phyloP scores from a whole-genome alignment of 2,113 vertebrate species.

The Emydura subglobosa region DNA sequence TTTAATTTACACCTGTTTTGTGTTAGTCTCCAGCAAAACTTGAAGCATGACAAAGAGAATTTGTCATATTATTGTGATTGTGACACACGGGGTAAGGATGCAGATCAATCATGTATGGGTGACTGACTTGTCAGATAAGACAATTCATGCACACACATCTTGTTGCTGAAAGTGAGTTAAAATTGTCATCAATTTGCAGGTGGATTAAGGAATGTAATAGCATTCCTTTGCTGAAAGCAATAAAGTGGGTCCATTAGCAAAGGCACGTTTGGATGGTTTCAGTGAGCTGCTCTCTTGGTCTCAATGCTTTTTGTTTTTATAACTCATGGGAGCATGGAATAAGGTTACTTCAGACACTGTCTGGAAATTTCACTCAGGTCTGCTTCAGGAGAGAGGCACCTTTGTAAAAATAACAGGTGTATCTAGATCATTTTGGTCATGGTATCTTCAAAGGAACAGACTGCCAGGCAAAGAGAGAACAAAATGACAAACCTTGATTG shows the following conservation, averaged over 20 bases:
- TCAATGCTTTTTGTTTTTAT: not conserved
- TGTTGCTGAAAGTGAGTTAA: not conserved
- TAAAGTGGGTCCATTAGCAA: slow-evolving; percentile 3
- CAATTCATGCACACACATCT: not conserved
- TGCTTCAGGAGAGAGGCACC: not conserved
- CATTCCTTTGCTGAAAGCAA: slow-evolving; percentile 13
- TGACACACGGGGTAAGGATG: not conserved
- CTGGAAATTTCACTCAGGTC: not conserved
- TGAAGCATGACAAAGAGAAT: slow-evolving; percentile 3
- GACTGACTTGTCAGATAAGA: not conserved
- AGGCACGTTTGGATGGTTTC: not conserved
- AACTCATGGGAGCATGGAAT: not conserved
- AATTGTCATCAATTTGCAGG: not conserved
- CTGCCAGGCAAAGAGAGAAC: not conserved
- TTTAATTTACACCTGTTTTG: slow-evolving; percentile 51
- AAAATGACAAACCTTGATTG: not conserved
- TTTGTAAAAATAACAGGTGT: slow-evolving; percentile 16
- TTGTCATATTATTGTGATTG: slow-evolving; percentile 31
- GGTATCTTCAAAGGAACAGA: not conserved
- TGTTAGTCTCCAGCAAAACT: slow-evolving; percentile 30
- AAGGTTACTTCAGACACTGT: not conserved
- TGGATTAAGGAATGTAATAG: not conserved
- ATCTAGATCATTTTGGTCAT: not conserved
- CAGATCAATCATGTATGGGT: slow-evolving; percentile 28
- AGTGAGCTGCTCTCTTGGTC: not conserved